Evolutionary conservation across 1,140 invertebrate species (phyloP), one percentile per base, ranked within the genome.

Genomic region (Heliothis subflexa): DNA sequence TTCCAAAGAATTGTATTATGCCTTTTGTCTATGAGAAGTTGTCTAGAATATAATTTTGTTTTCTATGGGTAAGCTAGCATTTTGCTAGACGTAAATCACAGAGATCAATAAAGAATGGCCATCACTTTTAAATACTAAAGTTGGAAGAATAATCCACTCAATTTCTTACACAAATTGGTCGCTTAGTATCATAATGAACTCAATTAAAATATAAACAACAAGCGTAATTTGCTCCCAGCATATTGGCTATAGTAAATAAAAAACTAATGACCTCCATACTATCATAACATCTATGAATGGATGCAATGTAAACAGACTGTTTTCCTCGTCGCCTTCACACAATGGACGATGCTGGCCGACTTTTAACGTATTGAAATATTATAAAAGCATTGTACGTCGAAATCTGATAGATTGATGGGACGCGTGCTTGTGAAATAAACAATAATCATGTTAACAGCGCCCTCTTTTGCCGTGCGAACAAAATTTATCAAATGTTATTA

Each of bases 221-320:
- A 18, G 11, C 9, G 68, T 71, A 71, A 50, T 55, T 52, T 33
- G 9, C 50, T 21, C 49, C 10, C 54, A 25, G n/a, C 33, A 28
- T 21, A 57, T 11, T 47, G 4, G 14, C 11, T 47, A 25, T 54
- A 57, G 12, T 21, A 59, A 59, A 59, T 25, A 73, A 57, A 55
- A 47, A 59, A 47, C 28, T 21, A 33, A 45, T 64, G 47, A 75
- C 73, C 73, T 50, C 18, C 50, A n/a, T 21, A 28, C 59, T 75
- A 75, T 75, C 73, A 64, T 11, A 52, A 40, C 55, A 75, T 75
- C 25, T 64, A 75, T 75, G 73, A 75, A 75, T 75, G 57, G 59
- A 49, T 16, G 64, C 45, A 75, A 61, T 21, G 59, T 64, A 52
- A 75, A 75, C 59, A 40, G 45, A 75, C 18, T 40, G 64, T 64